These are phyloP conservation scores for Anthophora plumipes DNA, from an alignment of 2,888 invertebrate species.

Conservation along the genomic window DNA sequence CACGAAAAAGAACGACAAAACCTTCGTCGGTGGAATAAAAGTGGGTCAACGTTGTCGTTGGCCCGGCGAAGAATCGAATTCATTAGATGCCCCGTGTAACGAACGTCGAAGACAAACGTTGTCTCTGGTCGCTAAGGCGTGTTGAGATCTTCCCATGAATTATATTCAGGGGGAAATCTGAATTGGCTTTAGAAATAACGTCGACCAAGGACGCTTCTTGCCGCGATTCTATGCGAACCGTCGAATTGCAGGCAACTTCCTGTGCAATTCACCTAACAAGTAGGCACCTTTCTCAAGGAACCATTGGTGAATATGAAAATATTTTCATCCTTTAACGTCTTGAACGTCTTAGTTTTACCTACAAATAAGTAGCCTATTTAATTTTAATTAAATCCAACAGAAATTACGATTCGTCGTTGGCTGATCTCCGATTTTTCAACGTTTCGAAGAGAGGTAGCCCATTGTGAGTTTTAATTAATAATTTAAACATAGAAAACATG, in stretches of 20 bases:
- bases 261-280: slow-evolving; percentile 27
- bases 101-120: slow-evolving; percentile 32
- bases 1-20: neutral
- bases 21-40: neutral
- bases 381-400: slow-evolving; percentile 19
- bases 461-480: neutral
- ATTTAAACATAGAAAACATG: neutral
- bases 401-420: neutral
- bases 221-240: neutral
- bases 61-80: slow-evolving; percentile 17
- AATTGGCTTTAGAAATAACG: slow-evolving; percentile 17
- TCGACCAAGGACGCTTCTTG: neutral
- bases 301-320: slow-evolving; percentile 6
- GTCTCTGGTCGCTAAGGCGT: slow-evolving; percentile 5
- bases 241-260: slow-evolving; percentile 10
- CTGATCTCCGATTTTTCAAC: neutral
- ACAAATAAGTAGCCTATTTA: neutral
- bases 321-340: neutral
- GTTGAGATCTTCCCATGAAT: slow-evolving; percentile 9
- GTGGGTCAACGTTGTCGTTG: slow-evolving; percentile 25
- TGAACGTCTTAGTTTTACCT: neutral
- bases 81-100: slow-evolving; percentile 2
- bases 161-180: neutral
- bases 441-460: neutral
- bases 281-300: neutral